Percentiles rank a stretch among this genome's conserved stretches.
These are phyloP conservation scores for Pogonophryne albipinna DNA, from an alignment of 2,797 vertebrate species.

Conservation along the genomic window DNA sequence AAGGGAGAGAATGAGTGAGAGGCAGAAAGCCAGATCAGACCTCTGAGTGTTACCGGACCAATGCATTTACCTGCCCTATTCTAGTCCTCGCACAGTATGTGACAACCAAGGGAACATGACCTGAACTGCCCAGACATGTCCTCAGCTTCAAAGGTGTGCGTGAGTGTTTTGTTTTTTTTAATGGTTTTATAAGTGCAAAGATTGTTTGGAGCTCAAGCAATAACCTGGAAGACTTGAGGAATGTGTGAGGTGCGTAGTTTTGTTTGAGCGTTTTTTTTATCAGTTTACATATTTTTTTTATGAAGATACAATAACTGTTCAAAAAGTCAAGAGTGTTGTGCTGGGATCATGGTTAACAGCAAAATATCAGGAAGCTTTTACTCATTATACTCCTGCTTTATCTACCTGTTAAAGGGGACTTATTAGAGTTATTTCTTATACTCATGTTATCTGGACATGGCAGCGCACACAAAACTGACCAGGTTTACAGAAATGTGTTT, in stretches of 20 bases:
- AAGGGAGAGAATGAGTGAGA: constrained; percentile 65
- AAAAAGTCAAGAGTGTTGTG: not conserved
- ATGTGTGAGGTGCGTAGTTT: not conserved
- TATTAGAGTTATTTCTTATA: too few relatives aligned
- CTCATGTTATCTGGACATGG: too few relatives aligned
- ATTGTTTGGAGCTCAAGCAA: not conserved
- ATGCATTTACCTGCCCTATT: constrained; percentile 27
- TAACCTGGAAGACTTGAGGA: not conserved
- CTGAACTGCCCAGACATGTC: constrained; percentile 18
- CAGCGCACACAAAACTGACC: too few relatives aligned
- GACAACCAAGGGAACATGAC: constrained; percentile 40
- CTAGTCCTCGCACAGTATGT: constrained; percentile 25
- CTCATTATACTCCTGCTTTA: not conserved
- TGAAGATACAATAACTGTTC: not conserved
- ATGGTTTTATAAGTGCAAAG: not conserved
- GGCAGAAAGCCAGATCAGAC: constrained; percentile 46
- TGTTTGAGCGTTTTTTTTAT: not conserved
- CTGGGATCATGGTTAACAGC: not conserved
- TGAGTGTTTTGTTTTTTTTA: constrained; percentile 44
- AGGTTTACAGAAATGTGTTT: too few relatives aligned
- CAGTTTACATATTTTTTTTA: not conserved
- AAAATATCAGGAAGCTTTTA: not conserved
- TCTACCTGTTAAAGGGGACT: not conserved
- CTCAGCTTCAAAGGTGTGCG: constrained; percentile 18
- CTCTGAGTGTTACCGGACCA: constrained; percentile 25